These are phyloP conservation scores for Enteromius afrohamiltoni DNA, from an alignment of 2,797 vertebrate species.

Conservation along the genomic window DNA sequence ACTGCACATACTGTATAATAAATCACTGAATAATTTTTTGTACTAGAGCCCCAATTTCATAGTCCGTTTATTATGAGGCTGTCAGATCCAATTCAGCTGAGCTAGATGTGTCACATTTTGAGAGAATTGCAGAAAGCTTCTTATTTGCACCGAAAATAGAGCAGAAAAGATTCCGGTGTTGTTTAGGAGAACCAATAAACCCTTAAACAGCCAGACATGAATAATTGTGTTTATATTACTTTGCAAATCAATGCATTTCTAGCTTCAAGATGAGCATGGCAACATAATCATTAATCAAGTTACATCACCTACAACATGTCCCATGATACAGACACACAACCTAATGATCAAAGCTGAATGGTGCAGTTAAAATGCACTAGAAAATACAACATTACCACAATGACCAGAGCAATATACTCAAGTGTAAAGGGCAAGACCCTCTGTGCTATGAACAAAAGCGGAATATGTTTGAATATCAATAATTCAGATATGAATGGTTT, in stretches of 20 bases:
- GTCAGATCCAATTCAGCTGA: constrained; percentile 1
- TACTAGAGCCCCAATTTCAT: neutral
- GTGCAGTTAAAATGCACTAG: constrained; percentile 7
- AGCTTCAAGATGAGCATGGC: neutral
- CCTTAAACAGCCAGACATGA: neutral
- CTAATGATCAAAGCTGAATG: neutral
- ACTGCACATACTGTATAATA: neutral
- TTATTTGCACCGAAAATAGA: constrained; percentile 1
- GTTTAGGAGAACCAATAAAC: neutral
- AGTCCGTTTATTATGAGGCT: neutral
- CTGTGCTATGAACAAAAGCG: neutral
- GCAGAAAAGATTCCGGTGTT: neutral
- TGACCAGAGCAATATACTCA: neutral
- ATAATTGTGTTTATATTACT: neutral
- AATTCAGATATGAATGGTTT: constrained; percentile 32
- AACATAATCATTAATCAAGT: constrained; percentile 16
- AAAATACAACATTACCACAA: constrained; percentile 7
- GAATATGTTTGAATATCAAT: constrained; percentile 36
- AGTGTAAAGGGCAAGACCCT: neutral
- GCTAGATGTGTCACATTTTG: constrained; percentile 1
- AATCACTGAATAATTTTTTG: constrained; percentile 3
- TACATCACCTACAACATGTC: neutral
- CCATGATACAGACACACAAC: neutral
- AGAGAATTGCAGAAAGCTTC: neutral
- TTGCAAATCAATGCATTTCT: neutral